Percentiles rank a stretch among this genome's conserved stretches.
These are phyloP conservation scores for Eleginops maclovinus DNA, from an alignment of 2,113 vertebrate genomes.

Conservation along the genomic window DNA sequence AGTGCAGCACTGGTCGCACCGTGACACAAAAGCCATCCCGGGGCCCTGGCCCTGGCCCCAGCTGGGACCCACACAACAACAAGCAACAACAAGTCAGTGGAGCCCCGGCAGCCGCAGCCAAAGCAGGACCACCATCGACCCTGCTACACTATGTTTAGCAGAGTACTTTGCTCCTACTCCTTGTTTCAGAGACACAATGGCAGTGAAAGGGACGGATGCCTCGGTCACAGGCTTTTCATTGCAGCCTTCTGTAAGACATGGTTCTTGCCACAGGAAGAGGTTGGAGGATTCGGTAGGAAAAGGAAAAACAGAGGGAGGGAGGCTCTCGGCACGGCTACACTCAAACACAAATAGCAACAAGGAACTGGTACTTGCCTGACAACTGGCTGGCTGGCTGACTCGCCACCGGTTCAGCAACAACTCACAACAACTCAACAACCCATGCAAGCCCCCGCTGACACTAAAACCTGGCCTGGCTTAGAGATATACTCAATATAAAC, in stretches of 20 bases:
- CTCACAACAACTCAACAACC: slow-evolving; percentile 73
- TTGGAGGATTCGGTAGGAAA: slow-evolving; percentile 54
- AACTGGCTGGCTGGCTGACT: slow-evolving; percentile 72
- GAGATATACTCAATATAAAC: slow-evolving; percentile 67
- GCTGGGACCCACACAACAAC: slow-evolving; percentile 65
- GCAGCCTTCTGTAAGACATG: slow-evolving; percentile 64
- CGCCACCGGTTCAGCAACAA: slow-evolving; percentile 67
- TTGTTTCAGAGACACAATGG: slow-evolving; percentile 70
- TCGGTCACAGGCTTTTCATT: slow-evolving; percentile 71
- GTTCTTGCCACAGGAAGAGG: slow-evolving; percentile 70
- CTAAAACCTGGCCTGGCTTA: slow-evolving; percentile 65
- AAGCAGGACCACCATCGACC: slow-evolving; percentile 75
- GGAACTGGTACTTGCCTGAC: slow-evolving; percentile 70
- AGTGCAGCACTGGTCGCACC: slow-evolving; percentile 81
- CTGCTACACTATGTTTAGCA: slow-evolving; percentile 72
- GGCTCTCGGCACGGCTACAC: slow-evolving; percentile 59
- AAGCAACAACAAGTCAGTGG: slow-evolving; percentile 72
- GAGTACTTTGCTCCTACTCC: slow-evolving; percentile 69
- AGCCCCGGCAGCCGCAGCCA: slow-evolving; percentile 81
- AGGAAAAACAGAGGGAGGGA: slow-evolving; percentile 46
- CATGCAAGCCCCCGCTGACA: slow-evolving; percentile 71
- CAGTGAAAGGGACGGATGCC: slow-evolving; percentile 59
- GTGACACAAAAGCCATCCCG: slow-evolving; percentile 81
- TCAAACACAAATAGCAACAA: slow-evolving; percentile 80
- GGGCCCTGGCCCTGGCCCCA: slow-evolving; percentile 28